Percentiles rank a stretch among this genome's conserved stretches.
Conservation (phyloP, 2,888 invertebrate species). For the Tuberolachnus salignus region DNA sequence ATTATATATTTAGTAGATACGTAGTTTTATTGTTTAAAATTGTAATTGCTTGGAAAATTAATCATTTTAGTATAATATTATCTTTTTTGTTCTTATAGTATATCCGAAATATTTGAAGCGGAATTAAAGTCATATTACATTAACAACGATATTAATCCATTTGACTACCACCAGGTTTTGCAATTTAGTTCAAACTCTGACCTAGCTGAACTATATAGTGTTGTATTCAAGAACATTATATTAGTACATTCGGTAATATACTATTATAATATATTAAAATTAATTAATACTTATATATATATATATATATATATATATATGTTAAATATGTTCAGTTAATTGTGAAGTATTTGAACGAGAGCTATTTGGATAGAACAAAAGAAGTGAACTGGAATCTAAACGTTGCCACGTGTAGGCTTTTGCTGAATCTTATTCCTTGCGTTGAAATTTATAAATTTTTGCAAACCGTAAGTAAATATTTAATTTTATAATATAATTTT, state of each 20-base stretch:
- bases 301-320: constrained; percentile 56
- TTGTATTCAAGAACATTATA: constrained; percentile 89
- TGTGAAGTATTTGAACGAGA: constrained; percentile 87
- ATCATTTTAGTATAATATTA: constrained; percentile 1
- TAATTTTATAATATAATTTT: not conserved
- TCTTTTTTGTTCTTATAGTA: constrained; percentile 64
- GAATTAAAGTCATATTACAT: constrained; percentile 91
- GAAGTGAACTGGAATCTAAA: constrained; percentile 85
- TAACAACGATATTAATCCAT: constrained; percentile 97
- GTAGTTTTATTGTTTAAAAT: no score
- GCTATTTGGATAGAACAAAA: constrained; percentile 75
- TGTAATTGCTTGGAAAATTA: not conserved
- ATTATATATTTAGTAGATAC: no score
- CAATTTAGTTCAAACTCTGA: constrained; percentile 91
- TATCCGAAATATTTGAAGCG: constrained; percentile 93
- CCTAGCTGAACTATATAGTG: constrained; percentile 88
- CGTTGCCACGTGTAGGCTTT: constrained; percentile 86
- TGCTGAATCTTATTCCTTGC: constrained; percentile 92
- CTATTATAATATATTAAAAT: not conserved
- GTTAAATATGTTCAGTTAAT: constrained; percentile 84
- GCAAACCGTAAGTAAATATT: constrained; percentile 67
- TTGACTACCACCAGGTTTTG: constrained; percentile 92
- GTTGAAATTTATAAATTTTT: constrained; percentile 93
- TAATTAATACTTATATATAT: not conserved
- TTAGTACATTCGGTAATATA: constrained; percentile 87